Base-by-base conservation (phyloP, 2,888 invertebrate species). In the Patella caerulea region DNA sequence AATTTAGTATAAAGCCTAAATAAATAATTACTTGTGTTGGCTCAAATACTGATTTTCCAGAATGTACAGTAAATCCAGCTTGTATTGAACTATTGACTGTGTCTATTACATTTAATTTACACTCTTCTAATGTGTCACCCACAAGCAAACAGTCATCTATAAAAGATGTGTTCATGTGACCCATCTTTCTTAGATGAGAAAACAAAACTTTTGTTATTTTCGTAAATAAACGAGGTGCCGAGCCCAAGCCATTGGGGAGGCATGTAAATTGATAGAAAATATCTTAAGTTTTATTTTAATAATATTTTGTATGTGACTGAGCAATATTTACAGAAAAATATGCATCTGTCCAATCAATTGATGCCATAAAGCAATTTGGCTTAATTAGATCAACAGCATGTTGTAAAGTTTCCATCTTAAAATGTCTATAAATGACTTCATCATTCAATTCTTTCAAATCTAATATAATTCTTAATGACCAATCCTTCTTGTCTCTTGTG, bases 341-440 rank as follows among this genome's bases (percentile, higher is more conserved):
- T 17, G 76, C 76, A 76, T 76, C 76, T n/a, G 72, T 76, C 52
- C 71, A 59, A 17, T 76, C 76, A 19, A 76, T 70, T 24, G 71
- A 72, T 7, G 75, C 73, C 59, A 79, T 69, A 59, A 5, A 76
- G n/a, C 69, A 70, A 52, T 29, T 65, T 34, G 15, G n/a, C 17
- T 55, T 79, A 34, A 79, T 56, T 24, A 24, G 24, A 24, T 24
- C 24, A 24, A 24, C 24, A 24, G 72, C 77, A 15, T 72, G 73
- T 65, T 79, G 71, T 72, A 82, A 76, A 14, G 80, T 81, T 15
- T 82, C 81, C 79, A 82, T 82, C 71, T 82, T 82, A 52, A 81
- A 81, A 75, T 78, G 82, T 14, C 75, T 75, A 54, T 82, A 81
- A n/a, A 45, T 55, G 17, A 82, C 65, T 24, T 24, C 24, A 24